These are phyloP conservation scores for Drosophila histrio DNA, from an alignment of 2,888 invertebrate species.

Conservation along the genomic window DNA sequence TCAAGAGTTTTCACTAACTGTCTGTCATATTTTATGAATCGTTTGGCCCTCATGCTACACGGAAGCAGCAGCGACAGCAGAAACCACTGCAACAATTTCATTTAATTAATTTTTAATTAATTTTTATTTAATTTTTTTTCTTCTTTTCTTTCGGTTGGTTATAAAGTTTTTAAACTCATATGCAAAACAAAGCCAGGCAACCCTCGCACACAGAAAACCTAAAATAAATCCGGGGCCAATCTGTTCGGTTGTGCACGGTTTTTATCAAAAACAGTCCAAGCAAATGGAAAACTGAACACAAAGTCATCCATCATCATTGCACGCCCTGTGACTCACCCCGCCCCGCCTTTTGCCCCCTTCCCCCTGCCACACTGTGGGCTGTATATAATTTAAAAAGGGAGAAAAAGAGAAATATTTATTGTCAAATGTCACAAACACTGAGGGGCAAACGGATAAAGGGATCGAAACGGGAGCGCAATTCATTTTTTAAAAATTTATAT, in stretches of 20 bases:
- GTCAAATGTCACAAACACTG: constrained; percentile 72
- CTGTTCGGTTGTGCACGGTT: constrained; percentile 46
- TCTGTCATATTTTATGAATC: constrained; percentile 65
- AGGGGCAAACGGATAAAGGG: constrained; percentile 9
- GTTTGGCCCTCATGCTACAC: constrained; percentile 56
- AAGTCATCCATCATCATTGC: constrained; percentile 76
- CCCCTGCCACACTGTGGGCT: constrained; percentile 23
- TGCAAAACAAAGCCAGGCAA: constrained; percentile 55
- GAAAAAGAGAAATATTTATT: constrained; percentile 63
- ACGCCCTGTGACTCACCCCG: constrained; percentile 48
- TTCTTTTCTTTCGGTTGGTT: constrained; percentile 20
- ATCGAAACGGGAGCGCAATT: constrained; percentile 54
- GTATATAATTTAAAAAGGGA: constrained; percentile 50
- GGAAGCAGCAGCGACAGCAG: constrained; percentile 14
- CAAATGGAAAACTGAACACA: constrained; percentile 68
- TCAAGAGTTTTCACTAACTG: constrained; percentile 34
- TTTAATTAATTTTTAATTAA: constrained; percentile 77
- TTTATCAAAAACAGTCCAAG: constrained; percentile 48
- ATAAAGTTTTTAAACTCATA: constrained; percentile 50
- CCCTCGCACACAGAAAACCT: constrained; percentile 30
- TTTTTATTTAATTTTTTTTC: constrained; percentile 68
- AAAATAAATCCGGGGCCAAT: constrained; percentile 53
- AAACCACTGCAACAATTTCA: constrained; percentile 57
- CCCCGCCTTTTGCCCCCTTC: background rate
- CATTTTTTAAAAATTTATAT: constrained; percentile 75